Percentiles rank a stretch among this genome's conserved stretches.
Evolutionary conservation across 53 echinoderm and acorn worm genomes (phyloP).

Genomic region (Paelopatides confundens): DNA sequence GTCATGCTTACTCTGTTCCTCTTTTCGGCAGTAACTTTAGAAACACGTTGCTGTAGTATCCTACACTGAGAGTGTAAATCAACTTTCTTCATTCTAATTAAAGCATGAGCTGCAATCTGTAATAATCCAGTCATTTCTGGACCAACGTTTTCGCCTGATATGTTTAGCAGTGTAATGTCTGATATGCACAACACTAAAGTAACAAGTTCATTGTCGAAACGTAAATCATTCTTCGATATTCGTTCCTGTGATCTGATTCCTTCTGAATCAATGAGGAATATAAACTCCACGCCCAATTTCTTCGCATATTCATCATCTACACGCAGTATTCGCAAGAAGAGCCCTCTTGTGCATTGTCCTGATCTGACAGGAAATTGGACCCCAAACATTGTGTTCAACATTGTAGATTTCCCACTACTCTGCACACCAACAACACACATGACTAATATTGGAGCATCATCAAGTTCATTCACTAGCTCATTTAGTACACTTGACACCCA

Average conservation of each 20-base stretch:
- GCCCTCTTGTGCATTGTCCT: slow-evolving; percentile 50
- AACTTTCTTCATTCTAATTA: slow-evolving; percentile 23
- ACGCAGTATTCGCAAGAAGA: slow-evolving; percentile 45
- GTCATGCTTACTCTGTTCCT: slow-evolving; percentile 10
- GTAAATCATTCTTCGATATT: background rate
- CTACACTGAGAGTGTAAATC: background rate
- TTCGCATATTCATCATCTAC: slow-evolving; percentile 6
- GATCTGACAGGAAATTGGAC: slow-evolving; percentile 48
- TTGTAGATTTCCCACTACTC: slow-evolving; percentile 67
- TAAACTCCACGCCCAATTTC: background rate
- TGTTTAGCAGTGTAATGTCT: background rate
- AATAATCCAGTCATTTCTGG: slow-evolving; percentile 13
- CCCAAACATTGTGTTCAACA: slow-evolving; percentile 65
- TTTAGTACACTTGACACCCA: slow-evolving; percentile 7
- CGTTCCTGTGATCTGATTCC: background rate
- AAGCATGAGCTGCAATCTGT: slow-evolving; percentile 27
- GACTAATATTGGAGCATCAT: slow-evolving; percentile 2
- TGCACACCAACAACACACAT: slow-evolving; percentile 31
- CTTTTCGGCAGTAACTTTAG: background rate
- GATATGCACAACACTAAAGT: background rate
- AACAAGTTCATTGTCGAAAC: slow-evolving; percentile 16
- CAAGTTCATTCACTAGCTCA: background rate
- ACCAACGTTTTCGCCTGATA: background rate
- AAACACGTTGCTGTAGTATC: slow-evolving; percentile 20
- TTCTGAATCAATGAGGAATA: slow-evolving; percentile 24